Conservation (phyloP, 2,888 invertebrate genomes). For the Autographa pulchrina region DNA sequence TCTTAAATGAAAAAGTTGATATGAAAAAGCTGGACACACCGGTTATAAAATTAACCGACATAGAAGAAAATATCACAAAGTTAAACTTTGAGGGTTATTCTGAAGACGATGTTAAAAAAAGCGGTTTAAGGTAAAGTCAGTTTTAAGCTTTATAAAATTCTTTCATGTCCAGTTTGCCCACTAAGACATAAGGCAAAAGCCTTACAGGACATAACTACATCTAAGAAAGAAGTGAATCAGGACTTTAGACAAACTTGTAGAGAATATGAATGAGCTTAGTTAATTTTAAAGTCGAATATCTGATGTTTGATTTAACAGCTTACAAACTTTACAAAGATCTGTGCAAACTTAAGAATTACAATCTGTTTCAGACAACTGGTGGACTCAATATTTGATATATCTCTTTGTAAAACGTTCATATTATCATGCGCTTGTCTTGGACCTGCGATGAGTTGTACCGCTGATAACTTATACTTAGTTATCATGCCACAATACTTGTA, state of each 20-base stretch:
- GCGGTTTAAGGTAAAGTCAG: constrained; percentile 26
- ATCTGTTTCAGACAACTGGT: constrained; percentile 34
- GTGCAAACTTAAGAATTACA: neutral
- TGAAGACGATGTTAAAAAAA: constrained; percentile 24
- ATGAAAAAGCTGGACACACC: constrained; percentile 33
- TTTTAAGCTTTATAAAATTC: neutral
- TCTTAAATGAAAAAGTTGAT: constrained; percentile 30
- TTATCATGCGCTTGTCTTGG: constrained; percentile 30
- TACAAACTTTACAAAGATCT: no score
- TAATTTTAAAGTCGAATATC: no score
- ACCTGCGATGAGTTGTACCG: neutral
- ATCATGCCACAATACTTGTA: constrained; percentile 44
- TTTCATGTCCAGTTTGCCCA: neutral
- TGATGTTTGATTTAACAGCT: no score
- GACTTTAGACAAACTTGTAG: no score
- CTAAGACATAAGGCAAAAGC: no score
- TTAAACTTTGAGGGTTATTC: constrained; percentile 17
- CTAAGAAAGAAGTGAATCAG: no score
- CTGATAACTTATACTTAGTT: constrained; percentile 28
- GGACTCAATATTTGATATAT: constrained; percentile 29
- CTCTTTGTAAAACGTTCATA: constrained; percentile 33
- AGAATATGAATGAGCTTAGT: no score
- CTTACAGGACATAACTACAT: no score
- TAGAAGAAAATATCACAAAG: constrained; percentile 29
- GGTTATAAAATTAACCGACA: constrained; percentile 30